These are phyloP conservation scores for Crenichthys baileyi DNA, from an alignment of 2,797 vertebrate species.

Conservation along the genomic window DNA sequence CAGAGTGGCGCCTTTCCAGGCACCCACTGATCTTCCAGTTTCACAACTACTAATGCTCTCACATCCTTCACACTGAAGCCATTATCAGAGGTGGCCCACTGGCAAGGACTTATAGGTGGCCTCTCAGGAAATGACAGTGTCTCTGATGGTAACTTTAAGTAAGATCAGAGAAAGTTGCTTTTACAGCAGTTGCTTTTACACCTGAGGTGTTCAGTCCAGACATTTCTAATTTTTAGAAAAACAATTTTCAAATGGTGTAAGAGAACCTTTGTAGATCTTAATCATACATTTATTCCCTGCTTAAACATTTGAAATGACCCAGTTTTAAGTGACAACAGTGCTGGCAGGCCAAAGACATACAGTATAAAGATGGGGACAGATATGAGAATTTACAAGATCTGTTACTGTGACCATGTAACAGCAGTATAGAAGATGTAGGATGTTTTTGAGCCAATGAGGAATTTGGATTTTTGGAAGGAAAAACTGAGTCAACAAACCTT, in stretches of 20 bases:
- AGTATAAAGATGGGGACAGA: background rate
- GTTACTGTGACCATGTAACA: background rate
- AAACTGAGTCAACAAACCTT: background rate
- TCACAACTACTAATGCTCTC: slow-evolving; percentile 39
- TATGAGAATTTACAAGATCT: background rate
- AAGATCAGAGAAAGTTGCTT: slow-evolving; percentile 59
- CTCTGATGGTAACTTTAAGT: slow-evolving; percentile 54
- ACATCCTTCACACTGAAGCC: slow-evolving; percentile 70
- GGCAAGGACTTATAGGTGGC: slow-evolving; percentile 63
- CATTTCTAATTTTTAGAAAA: slow-evolving; percentile 11
- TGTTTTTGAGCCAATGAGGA: background rate
- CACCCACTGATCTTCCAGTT: slow-evolving; percentile 69
- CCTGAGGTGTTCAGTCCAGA: slow-evolving; percentile 36
- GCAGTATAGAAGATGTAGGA: background rate
- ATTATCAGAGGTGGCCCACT: slow-evolving; percentile 63
- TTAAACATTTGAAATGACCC: background rate
- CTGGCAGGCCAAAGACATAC: background rate
- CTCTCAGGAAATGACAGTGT: slow-evolving; percentile 69
- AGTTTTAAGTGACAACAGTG: background rate
- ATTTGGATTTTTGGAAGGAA: background rate
- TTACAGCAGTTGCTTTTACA: slow-evolving; percentile 52
- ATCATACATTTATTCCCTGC: background rate
- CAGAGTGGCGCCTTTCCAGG: slow-evolving; percentile 70
- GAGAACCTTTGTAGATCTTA: slow-evolving; percentile 6
- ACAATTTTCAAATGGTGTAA: slow-evolving; percentile 6